Conservation (phyloP, 2,888 invertebrate genomes). For the Litoditis marina region DNA sequence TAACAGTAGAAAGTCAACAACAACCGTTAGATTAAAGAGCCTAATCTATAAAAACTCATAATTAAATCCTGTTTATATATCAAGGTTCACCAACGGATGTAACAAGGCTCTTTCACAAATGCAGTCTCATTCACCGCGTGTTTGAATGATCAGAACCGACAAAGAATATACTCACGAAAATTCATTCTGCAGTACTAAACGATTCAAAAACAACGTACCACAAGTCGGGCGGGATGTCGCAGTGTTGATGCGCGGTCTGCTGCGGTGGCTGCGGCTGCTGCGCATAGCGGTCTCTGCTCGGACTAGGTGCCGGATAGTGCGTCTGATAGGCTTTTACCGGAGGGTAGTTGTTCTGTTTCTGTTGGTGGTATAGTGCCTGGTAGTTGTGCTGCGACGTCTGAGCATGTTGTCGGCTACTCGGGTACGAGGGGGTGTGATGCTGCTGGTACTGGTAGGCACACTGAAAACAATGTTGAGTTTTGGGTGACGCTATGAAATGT, state of each 20-base stretch:
- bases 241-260: conserved; percentile 27
- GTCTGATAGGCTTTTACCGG: conserved; percentile 40
- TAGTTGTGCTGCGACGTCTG: conserved; percentile 6
- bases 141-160: too few species aligned
- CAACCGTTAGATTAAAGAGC: too few species aligned
- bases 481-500: background rate
- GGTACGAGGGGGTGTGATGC: background rate
- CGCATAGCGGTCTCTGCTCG: too few species aligned
- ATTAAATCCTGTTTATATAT: too few species aligned
- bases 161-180: too few species aligned
- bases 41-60: too few species aligned
- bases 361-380: background rate
- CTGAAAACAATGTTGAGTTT: background rate
- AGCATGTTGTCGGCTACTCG: background rate
- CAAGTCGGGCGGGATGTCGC: conserved; percentile 48
- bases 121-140: too few species aligned
- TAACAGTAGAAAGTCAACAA: background rate
- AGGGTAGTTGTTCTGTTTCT: too few species aligned
- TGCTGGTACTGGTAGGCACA: conserved; percentile 1
- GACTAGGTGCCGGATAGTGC: conserved; percentile 20
- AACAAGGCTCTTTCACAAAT: too few species aligned
- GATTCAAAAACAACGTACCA: conserved; percentile 22
- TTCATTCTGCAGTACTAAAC: background rate
- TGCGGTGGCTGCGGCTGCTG: conserved; percentile 18
- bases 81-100: too few species aligned